Evolutionary conservation across 1,140 invertebrate genomes (phyloP), one percentile per base, ranked within the genome.

Genomic region (Acarapis woodi): DNA sequence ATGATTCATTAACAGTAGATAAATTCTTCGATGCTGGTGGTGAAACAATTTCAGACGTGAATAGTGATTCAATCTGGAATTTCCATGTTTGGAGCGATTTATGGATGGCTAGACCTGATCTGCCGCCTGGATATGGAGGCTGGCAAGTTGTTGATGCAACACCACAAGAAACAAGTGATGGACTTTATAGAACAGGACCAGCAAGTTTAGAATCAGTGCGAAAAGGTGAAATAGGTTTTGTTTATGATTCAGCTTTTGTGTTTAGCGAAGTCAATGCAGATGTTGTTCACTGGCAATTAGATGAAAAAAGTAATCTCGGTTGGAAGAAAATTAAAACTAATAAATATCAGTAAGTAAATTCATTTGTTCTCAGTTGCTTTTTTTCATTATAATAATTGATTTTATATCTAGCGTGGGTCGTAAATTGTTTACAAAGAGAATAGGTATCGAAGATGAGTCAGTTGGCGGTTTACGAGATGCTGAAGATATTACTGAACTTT

Each of bases 1-100:
- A 88, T 49, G 68, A 66, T 38, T 79, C 71, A 43, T 56, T 88
- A n/a, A 87, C 79, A 0, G 70, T 88, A 5, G 82, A 90, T 49
- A 72, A 72, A 32, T 82, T 83, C 51, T 70, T 79, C 29, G 70
- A 79, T 50, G 63, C 67, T 1, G 19, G 20, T 15, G 44, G 42
- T n/a, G 44, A 43, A 36, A 24, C 46, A 10, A 42, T 48, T 30
- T 32, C 32, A 26, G 46, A 43, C 34, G 46, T 44, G 5, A 44
- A 41, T 34, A 28, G 21, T 34, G 36, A 46, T 38, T 46, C 39
- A 5, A 49, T 47, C 28, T 46, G 45, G 74, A 88, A 88, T 51
- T 90, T 80, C 51, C 85, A 90, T 49, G 82, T 88, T 3, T 93
- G 83, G 85, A 80, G 82, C 53, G 85, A 90, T 41, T 71, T 73